Evolutionary conservation across 2,888 invertebrate genomes (phyloP).

Genomic region (Lasioglossum villosulum): DNA sequence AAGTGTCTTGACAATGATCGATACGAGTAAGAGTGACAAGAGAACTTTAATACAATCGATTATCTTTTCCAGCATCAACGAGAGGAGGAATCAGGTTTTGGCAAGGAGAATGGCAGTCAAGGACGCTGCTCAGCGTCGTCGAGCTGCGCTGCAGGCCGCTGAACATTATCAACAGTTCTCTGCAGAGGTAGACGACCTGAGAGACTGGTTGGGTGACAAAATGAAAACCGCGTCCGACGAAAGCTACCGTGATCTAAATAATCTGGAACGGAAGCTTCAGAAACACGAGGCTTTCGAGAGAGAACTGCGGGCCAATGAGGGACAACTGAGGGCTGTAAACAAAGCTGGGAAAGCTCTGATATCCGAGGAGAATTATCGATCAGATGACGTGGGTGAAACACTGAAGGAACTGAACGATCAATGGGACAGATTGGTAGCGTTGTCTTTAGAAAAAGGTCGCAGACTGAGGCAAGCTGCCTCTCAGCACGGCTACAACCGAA

Average conservation of each 20-base stretch:
- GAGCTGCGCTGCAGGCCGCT: constrained; percentile 92
- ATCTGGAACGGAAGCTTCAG: constrained; percentile 95
- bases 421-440: constrained; percentile 91
- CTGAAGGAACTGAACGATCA: constrained; percentile 90
- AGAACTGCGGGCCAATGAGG: constrained; percentile 97
- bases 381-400: constrained; percentile 89
- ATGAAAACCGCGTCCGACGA: constrained; percentile 96
- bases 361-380: constrained; percentile 89
- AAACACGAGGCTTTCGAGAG: constrained; percentile 99
- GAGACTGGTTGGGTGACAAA: constrained; percentile 96
- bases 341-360: constrained; percentile 91
- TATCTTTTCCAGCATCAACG: constrained; percentile 86
- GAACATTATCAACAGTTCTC: constrained; percentile 96
- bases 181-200: constrained; percentile 95
- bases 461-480: constrained; percentile 95
- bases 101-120: constrained; percentile 91
- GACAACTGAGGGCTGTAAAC: constrained; percentile 94
- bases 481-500: constrained; percentile 91
- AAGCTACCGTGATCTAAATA: constrained; percentile 95
- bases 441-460: constrained; percentile 89
- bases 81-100: constrained; percentile 91
- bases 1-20: constrained; percentile 77
- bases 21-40: background rate
- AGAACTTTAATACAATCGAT: background rate
- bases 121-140: constrained; percentile 90